Evolutionary conservation across 2,113 vertebrate genomes (phyloP).

Genomic region (Rhinoptilus africanus): DNA sequence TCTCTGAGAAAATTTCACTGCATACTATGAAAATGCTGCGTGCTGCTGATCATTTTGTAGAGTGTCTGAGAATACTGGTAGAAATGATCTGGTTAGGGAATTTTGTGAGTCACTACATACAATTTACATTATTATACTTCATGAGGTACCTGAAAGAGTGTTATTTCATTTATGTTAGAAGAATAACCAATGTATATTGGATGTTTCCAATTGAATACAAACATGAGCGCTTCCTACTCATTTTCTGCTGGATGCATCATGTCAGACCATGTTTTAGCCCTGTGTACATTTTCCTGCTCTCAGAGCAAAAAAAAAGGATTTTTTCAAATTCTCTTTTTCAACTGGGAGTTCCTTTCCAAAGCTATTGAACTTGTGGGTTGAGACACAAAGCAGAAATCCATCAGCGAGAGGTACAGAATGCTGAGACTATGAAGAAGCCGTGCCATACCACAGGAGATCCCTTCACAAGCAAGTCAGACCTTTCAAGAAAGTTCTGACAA

Average conservation of each 20-base stretch:
- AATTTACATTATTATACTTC: neutral
- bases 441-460: neutral
- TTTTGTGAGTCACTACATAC: neutral
- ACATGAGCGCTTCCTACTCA: neutral
- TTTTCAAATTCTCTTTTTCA: slow-evolving; percentile 32
- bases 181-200: neutral
- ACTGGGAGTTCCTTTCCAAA: slow-evolving; percentile 2
- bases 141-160: neutral
- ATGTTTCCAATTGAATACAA: neutral
- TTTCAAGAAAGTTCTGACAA: neutral
- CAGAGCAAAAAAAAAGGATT: neutral
- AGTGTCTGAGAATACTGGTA: neutral
- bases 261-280: neutral
- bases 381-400: neutral
- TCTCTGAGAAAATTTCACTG: neutral
- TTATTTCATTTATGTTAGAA: neutral
- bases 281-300: neutral
- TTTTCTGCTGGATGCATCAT: neutral
- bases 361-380: neutral
- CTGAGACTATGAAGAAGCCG: neutral
- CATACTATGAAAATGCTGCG: neutral
- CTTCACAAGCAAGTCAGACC: neutral
- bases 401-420: neutral
- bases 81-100: neutral
- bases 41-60: neutral